Conservation (phyloP, 2,888 invertebrate species). For the Dioctria rufipes region DNA sequence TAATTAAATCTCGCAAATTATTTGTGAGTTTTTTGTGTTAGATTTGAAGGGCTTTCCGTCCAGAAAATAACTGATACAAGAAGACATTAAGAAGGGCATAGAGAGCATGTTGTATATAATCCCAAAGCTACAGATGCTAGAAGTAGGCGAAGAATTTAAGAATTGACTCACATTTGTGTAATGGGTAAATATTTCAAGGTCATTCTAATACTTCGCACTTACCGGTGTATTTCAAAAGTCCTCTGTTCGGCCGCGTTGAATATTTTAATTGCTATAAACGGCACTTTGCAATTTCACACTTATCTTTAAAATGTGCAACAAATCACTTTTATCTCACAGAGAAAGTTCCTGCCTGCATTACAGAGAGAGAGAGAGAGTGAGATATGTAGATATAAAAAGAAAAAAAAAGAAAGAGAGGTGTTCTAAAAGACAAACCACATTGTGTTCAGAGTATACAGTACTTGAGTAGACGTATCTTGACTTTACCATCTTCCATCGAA, state of each 20-base stretch:
- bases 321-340: no score
- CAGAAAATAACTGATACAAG: not conserved
- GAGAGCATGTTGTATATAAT: not conserved
- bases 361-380: not conserved
- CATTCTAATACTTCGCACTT: slow-evolving; percentile 19
- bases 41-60: not conserved
- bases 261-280: slow-evolving; percentile 24
- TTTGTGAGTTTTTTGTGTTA: not conserved
- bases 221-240: slow-evolving; percentile 6
- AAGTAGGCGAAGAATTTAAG: not conserved
- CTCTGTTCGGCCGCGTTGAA: not conserved
- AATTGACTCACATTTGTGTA: not conserved
- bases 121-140: not conserved
- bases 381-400: not conserved
- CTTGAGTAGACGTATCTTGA: not conserved
- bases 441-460: not conserved
- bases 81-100: not conserved
- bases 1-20: slow-evolving; percentile 17
- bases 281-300: slow-evolving; percentile 1
- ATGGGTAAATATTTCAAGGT: slow-evolving; percentile 26
- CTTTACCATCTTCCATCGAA: not conserved
- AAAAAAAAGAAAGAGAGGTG: not conserved
- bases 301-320: no score
- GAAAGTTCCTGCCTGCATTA: no score
- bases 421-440: not conserved